These are phyloP conservation scores for Oasisia sp. DNA, from an alignment of 2,888 invertebrate genomes.

Conservation along the genomic window DNA sequence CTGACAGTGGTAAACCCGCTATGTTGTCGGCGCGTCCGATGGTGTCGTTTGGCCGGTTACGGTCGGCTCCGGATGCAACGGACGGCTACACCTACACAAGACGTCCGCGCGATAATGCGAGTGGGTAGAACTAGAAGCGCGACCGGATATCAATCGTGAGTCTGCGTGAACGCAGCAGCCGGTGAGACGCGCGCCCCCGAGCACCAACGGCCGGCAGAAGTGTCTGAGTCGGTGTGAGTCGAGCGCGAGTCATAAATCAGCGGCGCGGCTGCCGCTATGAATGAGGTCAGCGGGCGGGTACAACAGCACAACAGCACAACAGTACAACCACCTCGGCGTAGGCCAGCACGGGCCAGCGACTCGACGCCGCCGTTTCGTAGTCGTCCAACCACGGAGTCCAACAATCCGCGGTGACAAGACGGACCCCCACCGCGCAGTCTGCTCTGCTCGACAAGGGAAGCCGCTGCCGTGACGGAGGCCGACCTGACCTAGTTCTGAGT, in stretches of 20 bases:
- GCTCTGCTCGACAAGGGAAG: background rate
- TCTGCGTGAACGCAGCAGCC: background rate
- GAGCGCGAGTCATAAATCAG: slow-evolving; percentile 9
- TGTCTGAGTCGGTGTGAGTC: background rate
- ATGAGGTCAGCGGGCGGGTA: background rate
- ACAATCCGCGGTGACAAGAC: background rate
- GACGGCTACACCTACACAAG: background rate
- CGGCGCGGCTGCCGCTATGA: background rate
- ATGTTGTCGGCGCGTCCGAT: background rate
- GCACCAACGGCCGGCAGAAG: background rate
- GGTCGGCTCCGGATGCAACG: background rate
- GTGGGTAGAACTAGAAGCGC: background rate
- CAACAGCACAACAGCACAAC: background rate
- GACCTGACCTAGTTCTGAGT: background rate
- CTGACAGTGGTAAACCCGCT: background rate
- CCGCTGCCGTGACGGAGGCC: background rate
- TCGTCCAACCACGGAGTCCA: background rate
- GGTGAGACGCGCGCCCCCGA: background rate
- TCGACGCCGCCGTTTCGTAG: background rate
- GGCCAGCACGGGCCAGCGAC: background rate
- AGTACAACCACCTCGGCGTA: background rate
- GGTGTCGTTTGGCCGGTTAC: background rate
- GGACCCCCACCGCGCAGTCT: background rate
- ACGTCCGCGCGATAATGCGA: background rate
- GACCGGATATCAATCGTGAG: slow-evolving; percentile 6